These are phyloP conservation scores for Sylvietta virens DNA, from an alignment of 2,113 vertebrate genomes.

Conservation along the genomic window DNA sequence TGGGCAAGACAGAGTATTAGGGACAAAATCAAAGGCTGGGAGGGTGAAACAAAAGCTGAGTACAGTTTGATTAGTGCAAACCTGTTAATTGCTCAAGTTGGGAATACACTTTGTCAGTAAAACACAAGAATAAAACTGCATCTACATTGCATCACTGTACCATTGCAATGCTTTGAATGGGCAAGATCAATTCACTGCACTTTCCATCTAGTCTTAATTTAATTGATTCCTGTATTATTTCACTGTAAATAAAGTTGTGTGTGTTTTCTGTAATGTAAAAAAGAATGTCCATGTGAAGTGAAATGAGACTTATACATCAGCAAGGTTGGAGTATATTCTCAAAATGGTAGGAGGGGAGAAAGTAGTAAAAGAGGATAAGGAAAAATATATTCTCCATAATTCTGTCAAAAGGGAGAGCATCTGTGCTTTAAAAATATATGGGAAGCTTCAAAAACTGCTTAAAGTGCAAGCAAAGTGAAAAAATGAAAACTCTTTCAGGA, in stretches of 20 bases:
- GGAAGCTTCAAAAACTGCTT: not conserved
- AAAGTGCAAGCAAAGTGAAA: not conserved
- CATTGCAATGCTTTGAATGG: not conserved
- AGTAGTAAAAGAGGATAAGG: not conserved
- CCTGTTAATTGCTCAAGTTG: not conserved
- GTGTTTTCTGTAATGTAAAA: not conserved
- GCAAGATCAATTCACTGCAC: not conserved
- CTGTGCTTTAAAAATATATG: not conserved
- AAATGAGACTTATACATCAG: not conserved
- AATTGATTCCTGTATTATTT: not conserved
- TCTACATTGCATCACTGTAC: not conserved
- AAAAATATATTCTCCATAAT: constrained; percentile 27
- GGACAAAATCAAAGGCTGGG: not conserved
- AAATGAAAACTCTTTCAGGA: not conserved
- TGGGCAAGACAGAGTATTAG: not conserved
- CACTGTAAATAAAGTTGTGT: not conserved
- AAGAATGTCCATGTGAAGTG: not conserved
- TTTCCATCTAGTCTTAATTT: not conserved
- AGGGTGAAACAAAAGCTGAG: not conserved
- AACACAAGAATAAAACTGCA: not conserved
- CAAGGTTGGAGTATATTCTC: not conserved
- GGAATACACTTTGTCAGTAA: not conserved
- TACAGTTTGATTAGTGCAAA: not conserved
- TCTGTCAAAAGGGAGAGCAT: constrained; percentile 19
- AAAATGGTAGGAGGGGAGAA: not conserved